Evolutionary conservation across 2,797 vertebrate species (phyloP).

Genomic region (Capromys pilorides): DNA sequence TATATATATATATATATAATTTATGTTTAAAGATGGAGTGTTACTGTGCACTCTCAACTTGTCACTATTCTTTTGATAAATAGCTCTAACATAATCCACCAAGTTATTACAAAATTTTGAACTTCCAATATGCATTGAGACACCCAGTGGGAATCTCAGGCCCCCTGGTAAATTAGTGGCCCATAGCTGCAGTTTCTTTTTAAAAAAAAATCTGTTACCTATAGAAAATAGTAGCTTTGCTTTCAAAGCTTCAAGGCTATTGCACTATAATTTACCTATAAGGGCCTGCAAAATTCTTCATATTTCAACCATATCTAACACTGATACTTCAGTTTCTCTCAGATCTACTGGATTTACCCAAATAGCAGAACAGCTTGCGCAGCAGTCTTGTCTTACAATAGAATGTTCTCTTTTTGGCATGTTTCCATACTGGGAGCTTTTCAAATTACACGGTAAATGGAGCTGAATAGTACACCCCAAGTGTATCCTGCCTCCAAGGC

Average conservation of each 20-base stretch:
- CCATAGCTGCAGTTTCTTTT: not conserved
- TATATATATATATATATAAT: not conserved
- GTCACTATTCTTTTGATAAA: not conserved
- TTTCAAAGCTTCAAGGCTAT: not conserved
- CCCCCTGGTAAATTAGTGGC: not conserved
- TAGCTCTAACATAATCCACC: not conserved
- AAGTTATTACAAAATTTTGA: not conserved
- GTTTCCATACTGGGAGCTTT: conserved; percentile 9
- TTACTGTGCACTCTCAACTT: not conserved
- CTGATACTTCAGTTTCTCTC: not conserved
- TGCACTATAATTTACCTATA: not conserved
- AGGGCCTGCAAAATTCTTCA: not conserved
- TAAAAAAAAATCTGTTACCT: not conserved
- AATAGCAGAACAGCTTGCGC: not conserved
- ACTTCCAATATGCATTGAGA: not conserved
- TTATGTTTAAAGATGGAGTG: not conserved
- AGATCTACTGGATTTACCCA: not conserved
- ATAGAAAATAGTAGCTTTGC: not conserved
- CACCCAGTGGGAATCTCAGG: not conserved
- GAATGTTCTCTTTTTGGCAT: not conserved
- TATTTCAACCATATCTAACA: not conserved
- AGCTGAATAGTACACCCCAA: not conserved
- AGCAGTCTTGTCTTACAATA: not conserved
- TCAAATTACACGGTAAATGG: not conserved
- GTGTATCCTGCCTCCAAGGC: not conserved